These are phyloP conservation scores for roundworm (Caenorhabditis elegans) DNA, from an alignment of 1,140 invertebrate genomes.

Conservation along the genomic window DNA sequence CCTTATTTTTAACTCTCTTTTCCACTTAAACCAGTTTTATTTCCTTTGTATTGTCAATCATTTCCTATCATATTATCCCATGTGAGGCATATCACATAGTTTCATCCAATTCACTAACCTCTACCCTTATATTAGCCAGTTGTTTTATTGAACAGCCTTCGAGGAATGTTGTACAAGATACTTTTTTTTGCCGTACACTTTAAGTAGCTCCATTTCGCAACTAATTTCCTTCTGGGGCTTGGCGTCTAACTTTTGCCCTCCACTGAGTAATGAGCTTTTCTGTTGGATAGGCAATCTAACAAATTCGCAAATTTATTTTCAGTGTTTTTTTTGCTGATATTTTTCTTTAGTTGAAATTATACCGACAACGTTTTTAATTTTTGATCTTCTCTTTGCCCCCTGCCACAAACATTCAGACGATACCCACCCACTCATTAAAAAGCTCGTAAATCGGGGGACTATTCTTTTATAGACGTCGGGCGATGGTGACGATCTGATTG, in stretches of 20 bases:
- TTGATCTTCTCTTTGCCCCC: neutral
- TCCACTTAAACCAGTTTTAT: too few relatives aligned
- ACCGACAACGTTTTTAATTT: neutral
- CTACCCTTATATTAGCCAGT: too few relatives aligned
- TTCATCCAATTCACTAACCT: too few relatives aligned
- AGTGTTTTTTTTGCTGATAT: neutral
- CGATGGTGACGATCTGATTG: neutral
- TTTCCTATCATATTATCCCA: too few relatives aligned
- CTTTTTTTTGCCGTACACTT: too few relatives aligned
- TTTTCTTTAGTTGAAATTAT: neutral
- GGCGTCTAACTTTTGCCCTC: neutral
- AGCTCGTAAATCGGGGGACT: neutral
- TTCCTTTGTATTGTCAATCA: too few relatives aligned
- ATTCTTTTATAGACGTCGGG: neutral
- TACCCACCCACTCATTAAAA: constrained; percentile 15
- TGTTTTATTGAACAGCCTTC: too few relatives aligned
- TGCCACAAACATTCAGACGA: neutral
- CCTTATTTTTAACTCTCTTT: too few relatives aligned
- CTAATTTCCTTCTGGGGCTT: neutral
- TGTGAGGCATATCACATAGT: too few relatives aligned
- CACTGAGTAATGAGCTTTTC: neutral
- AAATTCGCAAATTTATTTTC: too few relatives aligned
- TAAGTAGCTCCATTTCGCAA: neutral
- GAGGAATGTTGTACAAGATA: too few relatives aligned
- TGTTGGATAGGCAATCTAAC: neutral